Evolutionary conservation across 2,888 invertebrate species (phyloP).

Genomic region (Eupithecia subumbrata): DNA sequence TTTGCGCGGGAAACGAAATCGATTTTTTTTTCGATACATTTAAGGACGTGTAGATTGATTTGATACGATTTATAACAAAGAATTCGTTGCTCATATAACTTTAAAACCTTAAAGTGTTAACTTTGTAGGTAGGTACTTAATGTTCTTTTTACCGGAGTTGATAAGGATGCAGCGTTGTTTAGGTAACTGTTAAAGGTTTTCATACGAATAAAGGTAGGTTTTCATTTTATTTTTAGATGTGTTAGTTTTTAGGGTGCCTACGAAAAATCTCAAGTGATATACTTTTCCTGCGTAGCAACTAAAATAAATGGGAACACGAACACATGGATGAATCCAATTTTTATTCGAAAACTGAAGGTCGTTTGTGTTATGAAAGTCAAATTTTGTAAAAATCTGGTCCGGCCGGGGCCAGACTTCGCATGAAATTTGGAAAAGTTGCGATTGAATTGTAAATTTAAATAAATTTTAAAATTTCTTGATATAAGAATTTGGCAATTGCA

Average conservation of each 20-base stretch:
- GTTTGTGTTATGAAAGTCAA: conserved; percentile 58
- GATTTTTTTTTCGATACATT: conserved; percentile 57
- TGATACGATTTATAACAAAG: conserved; percentile 53
- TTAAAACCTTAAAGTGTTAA: neutral
- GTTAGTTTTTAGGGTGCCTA: neutral
- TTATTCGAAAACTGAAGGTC: conserved; percentile 52
- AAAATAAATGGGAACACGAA: conserved; percentile 7
- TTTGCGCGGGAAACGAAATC: conserved; percentile 70
- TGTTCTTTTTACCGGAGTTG: neutral
- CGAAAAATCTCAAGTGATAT: conserved; percentile 6
- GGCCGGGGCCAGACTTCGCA: conserved; percentile 50
- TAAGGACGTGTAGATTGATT: conserved; percentile 47
- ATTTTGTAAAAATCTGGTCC: conserved; percentile 52
- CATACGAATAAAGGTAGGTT: neutral
- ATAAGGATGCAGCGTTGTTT: neutral
- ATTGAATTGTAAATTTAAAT: conserved; percentile 6
- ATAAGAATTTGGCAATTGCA: neutral
- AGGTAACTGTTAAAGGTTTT: neutral
- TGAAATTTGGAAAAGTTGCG: conserved; percentile 16
- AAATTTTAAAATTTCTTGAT: neutral
- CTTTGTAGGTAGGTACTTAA: neutral
- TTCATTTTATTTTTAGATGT: neutral
- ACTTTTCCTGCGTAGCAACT: conserved; percentile 17
- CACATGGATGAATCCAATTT: conserved; percentile 27
- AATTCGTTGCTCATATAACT: conserved; percentile 38